These are phyloP conservation scores for Galerucella pusilla DNA, from an alignment of 2,888 invertebrate genomes.

Conservation along the genomic window DNA sequence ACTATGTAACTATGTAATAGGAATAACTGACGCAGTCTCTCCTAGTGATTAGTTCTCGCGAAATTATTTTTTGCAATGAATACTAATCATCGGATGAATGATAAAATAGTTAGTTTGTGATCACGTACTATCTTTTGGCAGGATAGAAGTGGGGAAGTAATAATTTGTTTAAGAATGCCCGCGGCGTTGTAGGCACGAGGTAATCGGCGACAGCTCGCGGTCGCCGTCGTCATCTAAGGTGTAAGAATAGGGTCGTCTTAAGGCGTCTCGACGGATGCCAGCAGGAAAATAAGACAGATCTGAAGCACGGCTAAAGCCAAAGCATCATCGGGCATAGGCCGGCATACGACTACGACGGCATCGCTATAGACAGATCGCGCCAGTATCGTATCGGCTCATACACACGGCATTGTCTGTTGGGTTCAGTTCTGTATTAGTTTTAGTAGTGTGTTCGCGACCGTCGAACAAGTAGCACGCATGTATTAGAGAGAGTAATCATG, in stretches of 20 bases:
- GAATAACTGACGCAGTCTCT: constrained; percentile 5
- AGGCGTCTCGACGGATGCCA: constrained; percentile 48
- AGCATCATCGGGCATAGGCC: constrained; percentile 38
- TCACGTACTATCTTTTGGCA: constrained; percentile 10
- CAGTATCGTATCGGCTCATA: constrained; percentile 51
- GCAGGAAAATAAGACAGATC: constrained; percentile 31
- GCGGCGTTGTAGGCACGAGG: constrained; percentile 24
- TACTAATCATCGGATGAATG: constrained; percentile 14
- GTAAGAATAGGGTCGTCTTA: constrained; percentile 28
- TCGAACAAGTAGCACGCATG: constrained; percentile 65
- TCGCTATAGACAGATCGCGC: constrained; percentile 27
- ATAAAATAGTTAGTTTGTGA: neutral
- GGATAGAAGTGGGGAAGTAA: constrained; percentile 24
- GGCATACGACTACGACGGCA: constrained; percentile 44
- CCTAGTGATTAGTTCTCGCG: constrained; percentile 8
- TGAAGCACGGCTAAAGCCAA: constrained; percentile 29
- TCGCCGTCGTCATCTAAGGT: constrained; percentile 26
- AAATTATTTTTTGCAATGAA: constrained; percentile 18
- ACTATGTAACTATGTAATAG: neutral
- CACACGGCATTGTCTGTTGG: constrained; percentile 65
- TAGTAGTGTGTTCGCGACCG: constrained; percentile 65
- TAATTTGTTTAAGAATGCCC: constrained; percentile 31
- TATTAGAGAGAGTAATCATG: constrained; percentile 58
- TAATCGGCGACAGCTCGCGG: constrained; percentile 15
- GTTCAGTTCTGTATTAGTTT: constrained; percentile 40